phyloP scores from a whole-genome alignment of 2,888 invertebrate species.

The Apotomis capreana region DNA sequence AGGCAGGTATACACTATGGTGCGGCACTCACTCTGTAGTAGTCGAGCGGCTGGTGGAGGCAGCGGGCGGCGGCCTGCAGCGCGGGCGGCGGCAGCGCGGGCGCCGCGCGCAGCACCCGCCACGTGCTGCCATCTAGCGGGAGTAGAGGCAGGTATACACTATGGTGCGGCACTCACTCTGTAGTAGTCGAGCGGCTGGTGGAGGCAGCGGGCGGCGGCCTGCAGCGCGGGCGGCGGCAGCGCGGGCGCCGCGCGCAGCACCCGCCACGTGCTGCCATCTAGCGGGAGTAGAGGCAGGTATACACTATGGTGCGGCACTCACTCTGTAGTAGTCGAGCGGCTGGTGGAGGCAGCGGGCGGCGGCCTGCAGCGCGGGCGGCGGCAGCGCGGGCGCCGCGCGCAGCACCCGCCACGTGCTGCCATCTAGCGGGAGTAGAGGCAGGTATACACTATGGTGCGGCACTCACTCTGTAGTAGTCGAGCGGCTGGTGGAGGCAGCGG shows the following conservation, averaged over 20 bases:
- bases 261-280: slow-evolving; percentile 88
- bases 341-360: slow-evolving; percentile 90
- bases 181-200: slow-evolving; percentile 89
- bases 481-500: slow-evolving; percentile 88
- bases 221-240: slow-evolving; percentile 88
- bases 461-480: slow-evolving; percentile 88
- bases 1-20: too few species aligned
- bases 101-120: slow-evolving; percentile 84
- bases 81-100: slow-evolving; percentile 88
- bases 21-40: slow-evolving; percentile 85
- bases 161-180: slow-evolving; percentile 78
- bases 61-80: slow-evolving; percentile 88
- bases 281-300: not conserved
- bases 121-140: slow-evolving; percentile 86
- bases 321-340: slow-evolving; percentile 89
- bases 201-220: slow-evolving; percentile 89
- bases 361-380: slow-evolving; percentile 87
- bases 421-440: slow-evolving; percentile 69
- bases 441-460: too few species aligned
- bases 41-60: slow-evolving; percentile 89
- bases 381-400: slow-evolving; percentile 84
- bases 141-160: not conserved
- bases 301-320: slow-evolving; percentile 54
- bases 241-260: slow-evolving; percentile 84
- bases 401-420: slow-evolving; percentile 88